phyloP scores from a whole-genome alignment of 2,888 invertebrate species.

The Beris morrisii region DNA sequence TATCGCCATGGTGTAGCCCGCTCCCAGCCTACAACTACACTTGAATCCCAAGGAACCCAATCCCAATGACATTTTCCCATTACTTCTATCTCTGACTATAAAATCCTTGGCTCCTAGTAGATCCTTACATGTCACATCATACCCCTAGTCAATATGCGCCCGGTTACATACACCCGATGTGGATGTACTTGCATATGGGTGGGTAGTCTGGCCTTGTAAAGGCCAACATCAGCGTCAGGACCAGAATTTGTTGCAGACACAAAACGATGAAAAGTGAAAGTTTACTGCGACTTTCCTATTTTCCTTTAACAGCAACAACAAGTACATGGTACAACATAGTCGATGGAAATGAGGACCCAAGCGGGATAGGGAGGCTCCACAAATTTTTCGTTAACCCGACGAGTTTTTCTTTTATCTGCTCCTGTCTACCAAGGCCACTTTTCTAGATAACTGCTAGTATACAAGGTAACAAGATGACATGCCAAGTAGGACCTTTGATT shows the following conservation, averaged over 20 bases:
- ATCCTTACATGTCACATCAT: conserved; percentile 16
- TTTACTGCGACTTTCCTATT: conserved; percentile 25
- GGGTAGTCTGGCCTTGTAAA: conserved; percentile 17
- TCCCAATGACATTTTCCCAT: conserved; percentile 22
- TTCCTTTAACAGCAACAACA: background rate
- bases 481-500: background rate
- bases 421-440: conserved; percentile 1
- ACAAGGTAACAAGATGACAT: background rate
- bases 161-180: too few species aligned
- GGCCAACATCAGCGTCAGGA: conserved; percentile 9
- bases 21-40: too few species aligned
- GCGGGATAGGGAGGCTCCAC: background rate
- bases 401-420: background rate
- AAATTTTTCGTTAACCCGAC: background rate
- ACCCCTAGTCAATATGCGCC: background rate
- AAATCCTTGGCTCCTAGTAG: conserved; percentile 29
- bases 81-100: conserved; percentile 24
- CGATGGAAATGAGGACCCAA: background rate
- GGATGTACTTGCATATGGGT: background rate
- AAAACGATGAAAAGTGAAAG: conserved; percentile 32
- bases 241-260: conserved; percentile 9
- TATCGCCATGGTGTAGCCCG: too few species aligned
- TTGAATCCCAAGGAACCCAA: background rate
- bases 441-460: too few species aligned
- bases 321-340: background rate